phyloP scores from a whole-genome alignment of 2,888 invertebrate genomes.

The Rhagonycha lutea region DNA sequence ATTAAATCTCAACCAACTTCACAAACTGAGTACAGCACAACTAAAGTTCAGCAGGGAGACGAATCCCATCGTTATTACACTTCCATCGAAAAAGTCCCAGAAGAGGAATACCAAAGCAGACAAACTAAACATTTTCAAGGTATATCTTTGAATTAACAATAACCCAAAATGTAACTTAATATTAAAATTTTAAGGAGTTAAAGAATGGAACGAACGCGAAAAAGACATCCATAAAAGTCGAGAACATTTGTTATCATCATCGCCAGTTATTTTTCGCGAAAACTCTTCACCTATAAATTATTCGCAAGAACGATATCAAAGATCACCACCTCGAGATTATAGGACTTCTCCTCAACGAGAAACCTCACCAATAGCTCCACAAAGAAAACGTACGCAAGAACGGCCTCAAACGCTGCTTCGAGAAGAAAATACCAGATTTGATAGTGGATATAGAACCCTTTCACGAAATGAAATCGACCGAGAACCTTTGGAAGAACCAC shows the following conservation, averaged over 20 bases:
- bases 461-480: slow-evolving; percentile 59
- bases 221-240: slow-evolving; percentile 33
- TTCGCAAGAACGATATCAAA: slow-evolving; percentile 29
- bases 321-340: slow-evolving; percentile 37
- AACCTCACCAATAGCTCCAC: slow-evolving; percentile 67
- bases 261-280: slow-evolving; percentile 28
- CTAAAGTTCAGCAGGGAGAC: slow-evolving; percentile 35
- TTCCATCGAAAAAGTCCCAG: slow-evolving; percentile 21
- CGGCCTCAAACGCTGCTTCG: slow-evolving; percentile 59
- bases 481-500: slow-evolving; percentile 64
- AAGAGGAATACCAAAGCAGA: slow-evolving; percentile 27
- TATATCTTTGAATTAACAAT: background rate
- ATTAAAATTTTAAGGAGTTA: slow-evolving; percentile 60
- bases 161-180: background rate
- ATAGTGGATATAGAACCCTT: slow-evolving; percentile 63
- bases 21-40: slow-evolving; percentile 43
- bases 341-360: slow-evolving; percentile 33
- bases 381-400: slow-evolving; percentile 64
- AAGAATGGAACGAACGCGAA: slow-evolving; percentile 76
- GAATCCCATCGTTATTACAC: slow-evolving; percentile 10
- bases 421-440: slow-evolving; percentile 56
- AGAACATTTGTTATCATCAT: slow-evolving; percentile 3
- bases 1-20: slow-evolving; percentile 67
- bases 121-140: slow-evolving; percentile 35
- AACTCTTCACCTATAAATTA: slow-evolving; percentile 29